These are phyloP conservation scores for Petrophora chlorosata DNA, from an alignment of 2,888 invertebrate species.

Conservation along the genomic window DNA sequence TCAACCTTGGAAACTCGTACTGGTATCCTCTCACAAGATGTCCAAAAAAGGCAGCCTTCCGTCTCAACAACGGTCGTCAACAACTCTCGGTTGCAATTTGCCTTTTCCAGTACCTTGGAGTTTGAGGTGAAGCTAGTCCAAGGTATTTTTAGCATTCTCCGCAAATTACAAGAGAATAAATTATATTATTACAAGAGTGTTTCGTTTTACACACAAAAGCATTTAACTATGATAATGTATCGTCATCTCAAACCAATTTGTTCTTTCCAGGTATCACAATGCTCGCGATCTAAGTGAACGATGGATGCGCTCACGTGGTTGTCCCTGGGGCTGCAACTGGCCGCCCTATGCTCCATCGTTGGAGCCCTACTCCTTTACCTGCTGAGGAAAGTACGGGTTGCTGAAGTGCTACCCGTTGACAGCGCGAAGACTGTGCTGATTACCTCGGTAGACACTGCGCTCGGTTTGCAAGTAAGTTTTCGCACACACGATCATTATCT, in stretches of 20 bases:
- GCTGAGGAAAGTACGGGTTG: conserved; percentile 88
- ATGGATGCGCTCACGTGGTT: conserved; percentile 93
- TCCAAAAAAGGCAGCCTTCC: too few species aligned
- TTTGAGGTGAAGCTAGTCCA: too few species aligned
- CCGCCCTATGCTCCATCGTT: conserved; percentile 92
- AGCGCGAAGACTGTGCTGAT: conserved; percentile 90
- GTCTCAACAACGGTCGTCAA: too few species aligned
- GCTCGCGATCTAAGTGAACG: conserved; percentile 52
- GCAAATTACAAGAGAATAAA: too few species aligned
- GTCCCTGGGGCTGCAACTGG: conserved; percentile 90
- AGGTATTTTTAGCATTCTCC: too few species aligned
- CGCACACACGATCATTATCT: background rate
- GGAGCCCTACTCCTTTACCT: conserved; percentile 92
- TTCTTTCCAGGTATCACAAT: conserved; percentile 64
- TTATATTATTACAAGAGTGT: too few species aligned
- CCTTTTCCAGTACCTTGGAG: too few species aligned
- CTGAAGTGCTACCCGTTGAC: conserved; percentile 82
- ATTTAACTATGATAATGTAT: too few species aligned
- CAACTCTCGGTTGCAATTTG: too few species aligned
- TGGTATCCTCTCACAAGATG: too few species aligned
- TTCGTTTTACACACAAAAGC: too few species aligned
- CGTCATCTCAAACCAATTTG: background rate
- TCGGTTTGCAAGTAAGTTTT: conserved; percentile 88
- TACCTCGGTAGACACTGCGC: conserved; percentile 91
- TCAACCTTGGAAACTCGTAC: too few species aligned